phyloP scores from a whole-genome alignment of 2,113 vertebrate species.

The Acinonyx jubatus region DNA sequence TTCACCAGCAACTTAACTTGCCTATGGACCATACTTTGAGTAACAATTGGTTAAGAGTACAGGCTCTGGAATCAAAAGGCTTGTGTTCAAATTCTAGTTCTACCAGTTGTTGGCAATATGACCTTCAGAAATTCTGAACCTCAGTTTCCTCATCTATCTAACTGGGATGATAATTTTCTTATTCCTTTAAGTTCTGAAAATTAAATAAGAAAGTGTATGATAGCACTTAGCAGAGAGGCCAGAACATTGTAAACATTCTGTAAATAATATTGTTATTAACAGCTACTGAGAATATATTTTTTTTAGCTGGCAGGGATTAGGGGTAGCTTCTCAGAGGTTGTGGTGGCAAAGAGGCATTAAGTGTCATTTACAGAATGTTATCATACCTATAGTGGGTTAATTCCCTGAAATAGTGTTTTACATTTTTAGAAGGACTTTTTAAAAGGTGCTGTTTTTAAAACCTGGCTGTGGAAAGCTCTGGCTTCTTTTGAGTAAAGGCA shows the following conservation, averaged over 20 bases:
- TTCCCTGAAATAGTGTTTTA: slow-evolving; percentile 4
- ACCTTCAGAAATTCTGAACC: slow-evolving; percentile 18
- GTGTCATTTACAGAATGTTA: neutral
- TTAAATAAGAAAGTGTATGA: slow-evolving; percentile 21
- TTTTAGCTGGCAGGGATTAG: neutral
- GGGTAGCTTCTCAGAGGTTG: neutral
- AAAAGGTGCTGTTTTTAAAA: neutral
- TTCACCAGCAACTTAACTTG: slow-evolving; percentile 5
- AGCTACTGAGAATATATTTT: neutral
- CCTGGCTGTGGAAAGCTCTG: neutral
- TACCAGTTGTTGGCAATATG: slow-evolving; percentile 5
- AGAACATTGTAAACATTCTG: neutral
- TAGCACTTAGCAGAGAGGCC: neutral
- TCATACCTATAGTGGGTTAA: neutral
- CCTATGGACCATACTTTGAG: neutral
- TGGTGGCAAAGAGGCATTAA: slow-evolving; percentile 25
- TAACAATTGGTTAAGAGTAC: neutral
- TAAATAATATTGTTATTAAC: slow-evolving; percentile 22
- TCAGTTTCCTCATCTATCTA: neutral
- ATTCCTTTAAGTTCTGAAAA: slow-evolving; percentile 24
- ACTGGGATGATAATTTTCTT: neutral
- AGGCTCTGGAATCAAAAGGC: neutral
- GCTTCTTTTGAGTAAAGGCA: slow-evolving; percentile 12
- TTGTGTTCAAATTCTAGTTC: neutral
- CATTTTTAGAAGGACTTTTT: slow-evolving; percentile 48